Evolutionary conservation across 1,140 invertebrate species (phyloP), one percentile per base, ranked within the genome.

Genomic region (Brachionus manjavacas): DNA sequence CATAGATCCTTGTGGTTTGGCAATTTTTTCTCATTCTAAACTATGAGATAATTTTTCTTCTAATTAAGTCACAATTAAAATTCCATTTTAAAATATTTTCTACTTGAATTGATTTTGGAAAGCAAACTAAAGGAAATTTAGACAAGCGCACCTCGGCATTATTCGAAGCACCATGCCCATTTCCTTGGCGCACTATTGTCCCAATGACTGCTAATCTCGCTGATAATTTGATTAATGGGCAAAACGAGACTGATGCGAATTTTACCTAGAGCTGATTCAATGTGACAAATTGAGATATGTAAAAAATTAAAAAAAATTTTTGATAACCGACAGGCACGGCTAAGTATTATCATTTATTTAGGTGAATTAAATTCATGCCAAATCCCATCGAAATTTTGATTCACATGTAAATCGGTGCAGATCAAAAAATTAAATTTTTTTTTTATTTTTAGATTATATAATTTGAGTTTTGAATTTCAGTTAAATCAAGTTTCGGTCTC

Each of bases 31-130:
- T 72, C 39, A 35, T 72, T 41, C 31, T 25, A 60, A 20, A 25
- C 52, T 3, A 39, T 41, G 35, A 72, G 35, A 41, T 72, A 72
- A 72, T 72, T 39, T 72, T 9, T 39, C 39, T 72, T 72, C 35
- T 72, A 72, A 72, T 72, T 72, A 72, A 72, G 68, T 72, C 39
- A 72, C 35, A 72, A 72, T 72, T 72, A 72, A 72, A 72, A 72
- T 72, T 72, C 68, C 68, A 72, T 72, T 72, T 68, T 43, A 72
- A 72, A 72, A 72, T 39, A 39, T 72, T 72, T 72, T 41, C 39
- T 72, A 72, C 31, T 72, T 72, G 68, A 72, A 35, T 72, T 72
- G n/a, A 41, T 72, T 41, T 72, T 60, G 52, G 20, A n/a, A 60
- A 60, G 52, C 20, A 41, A 41, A 41, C 39, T 72, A 20, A 39